A percentile compares a stretch with the other conserved stretches of the same genome.
Evolutionary conservation across 2,113 vertebrate genomes (phyloP).

Genomic region (Ancistrus triradiatus): DNA sequence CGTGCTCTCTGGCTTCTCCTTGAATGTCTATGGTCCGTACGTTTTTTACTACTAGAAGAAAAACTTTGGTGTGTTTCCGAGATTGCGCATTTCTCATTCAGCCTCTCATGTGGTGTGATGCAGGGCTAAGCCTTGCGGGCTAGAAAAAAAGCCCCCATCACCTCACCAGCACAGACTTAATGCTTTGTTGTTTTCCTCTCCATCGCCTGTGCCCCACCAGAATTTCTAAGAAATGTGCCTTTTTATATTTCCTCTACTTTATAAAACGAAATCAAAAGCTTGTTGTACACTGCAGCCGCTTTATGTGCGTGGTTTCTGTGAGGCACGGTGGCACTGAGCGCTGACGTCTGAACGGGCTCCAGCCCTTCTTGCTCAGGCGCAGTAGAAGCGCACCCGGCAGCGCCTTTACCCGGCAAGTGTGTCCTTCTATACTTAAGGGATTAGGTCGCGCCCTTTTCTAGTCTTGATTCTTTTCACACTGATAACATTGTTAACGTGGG

Average conservation of each 20-base stretch:
- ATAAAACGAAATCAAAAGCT: constrained; percentile 40
- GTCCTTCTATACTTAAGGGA: too few species aligned
- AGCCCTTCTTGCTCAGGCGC: too few species aligned
- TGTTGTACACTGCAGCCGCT: constrained; percentile 12
- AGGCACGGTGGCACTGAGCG: not conserved
- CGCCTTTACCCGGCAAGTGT: too few species aligned
- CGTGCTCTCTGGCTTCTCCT: too few species aligned
- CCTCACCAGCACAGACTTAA: constrained; percentile 40
- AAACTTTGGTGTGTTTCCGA: too few species aligned
- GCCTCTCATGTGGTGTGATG: constrained; percentile 61
- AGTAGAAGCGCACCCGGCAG: too few species aligned
- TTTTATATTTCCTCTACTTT: constrained; percentile 43
- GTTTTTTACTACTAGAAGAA: not conserved
- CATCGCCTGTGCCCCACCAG: constrained; percentile 49
- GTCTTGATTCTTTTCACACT: too few species aligned
- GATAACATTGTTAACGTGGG: too few species aligned
- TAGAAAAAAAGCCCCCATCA: constrained; percentile 59
- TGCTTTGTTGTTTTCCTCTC: constrained; percentile 46
- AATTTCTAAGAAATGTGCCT: constrained; percentile 59
- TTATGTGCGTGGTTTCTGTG: constrained; percentile 2
- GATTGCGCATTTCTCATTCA: constrained; percentile 29
- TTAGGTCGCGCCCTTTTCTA: too few species aligned
- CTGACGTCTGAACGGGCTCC: too few species aligned
- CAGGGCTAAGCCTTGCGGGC: constrained; percentile 29
- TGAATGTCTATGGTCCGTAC: not conserved